These are phyloP conservation scores for Mus pahari DNA, from an alignment of 2,113 vertebrate species.

Conservation along the genomic window DNA sequence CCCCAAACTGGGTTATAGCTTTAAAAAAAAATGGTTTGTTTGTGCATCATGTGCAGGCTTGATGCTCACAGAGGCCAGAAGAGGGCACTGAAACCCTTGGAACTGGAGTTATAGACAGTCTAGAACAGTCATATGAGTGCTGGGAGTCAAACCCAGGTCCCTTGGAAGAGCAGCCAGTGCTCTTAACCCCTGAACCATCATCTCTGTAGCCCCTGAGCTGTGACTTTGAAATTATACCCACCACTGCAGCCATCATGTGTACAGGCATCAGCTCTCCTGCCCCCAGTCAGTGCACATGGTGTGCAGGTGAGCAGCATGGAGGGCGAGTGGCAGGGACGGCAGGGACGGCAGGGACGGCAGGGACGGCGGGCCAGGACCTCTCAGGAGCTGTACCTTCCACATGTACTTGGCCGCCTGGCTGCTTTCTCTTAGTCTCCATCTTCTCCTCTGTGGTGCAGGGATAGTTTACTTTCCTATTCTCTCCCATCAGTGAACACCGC, in stretches of 20 bases:
- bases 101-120: background rate
- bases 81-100: background rate
- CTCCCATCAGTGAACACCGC: background rate
- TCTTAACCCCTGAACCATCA: background rate
- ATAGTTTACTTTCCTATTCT: background rate
- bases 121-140: background rate
- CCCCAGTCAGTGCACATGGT: background rate
- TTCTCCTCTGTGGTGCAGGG: background rate
- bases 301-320: background rate
- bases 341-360: too few relatives aligned
- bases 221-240: background rate
- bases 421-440: background rate
- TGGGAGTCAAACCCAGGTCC: background rate
- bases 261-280: background rate
- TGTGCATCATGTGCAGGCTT: background rate
- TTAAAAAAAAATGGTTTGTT: background rate
- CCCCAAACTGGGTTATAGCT: background rate
- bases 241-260: background rate
- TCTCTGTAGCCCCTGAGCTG: background rate
- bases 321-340: background rate
- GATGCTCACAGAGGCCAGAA: background rate
- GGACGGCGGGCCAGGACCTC: background rate
- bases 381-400: too few relatives aligned
- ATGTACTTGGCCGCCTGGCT: background rate
- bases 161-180: background rate